A percentile compares a stretch with the other conserved stretches of the same genome.
These are phyloP conservation scores for Esperia sulphurella DNA, from an alignment of 2,888 invertebrate species.

Conservation along the genomic window DNA sequence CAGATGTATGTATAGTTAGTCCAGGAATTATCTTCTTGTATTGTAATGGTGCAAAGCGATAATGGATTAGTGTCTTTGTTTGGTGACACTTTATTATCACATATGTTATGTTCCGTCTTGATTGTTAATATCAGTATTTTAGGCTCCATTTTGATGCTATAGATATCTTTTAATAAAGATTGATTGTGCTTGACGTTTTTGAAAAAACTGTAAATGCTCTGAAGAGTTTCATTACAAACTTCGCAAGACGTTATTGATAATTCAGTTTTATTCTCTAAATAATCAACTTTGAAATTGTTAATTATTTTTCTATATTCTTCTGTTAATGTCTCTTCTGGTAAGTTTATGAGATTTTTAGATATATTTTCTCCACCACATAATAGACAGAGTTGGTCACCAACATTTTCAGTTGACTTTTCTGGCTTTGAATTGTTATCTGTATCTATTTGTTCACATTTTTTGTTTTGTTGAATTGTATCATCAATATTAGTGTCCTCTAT, in stretches of 20 bases:
- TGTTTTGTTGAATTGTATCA: not conserved
- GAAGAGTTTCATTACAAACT: not conserved
- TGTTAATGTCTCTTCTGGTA: not conserved
- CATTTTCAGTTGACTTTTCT: not conserved
- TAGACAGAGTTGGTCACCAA: not conserved
- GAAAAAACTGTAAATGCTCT: not conserved
- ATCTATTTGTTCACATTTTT: not conserved
- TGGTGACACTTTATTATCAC: not conserved
- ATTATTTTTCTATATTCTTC: not conserved
- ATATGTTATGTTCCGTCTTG: not conserved
- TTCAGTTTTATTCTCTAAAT: not conserved
- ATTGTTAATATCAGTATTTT: not conserved
- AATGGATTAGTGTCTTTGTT: not conserved
- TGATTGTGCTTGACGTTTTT: not conserved
- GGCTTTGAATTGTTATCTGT: not conserved
- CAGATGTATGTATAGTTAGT: constrained; percentile 17
- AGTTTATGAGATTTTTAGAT: not conserved
- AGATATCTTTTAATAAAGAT: not conserved
- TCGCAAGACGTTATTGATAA: not conserved
- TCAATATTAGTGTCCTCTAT: too few species aligned
- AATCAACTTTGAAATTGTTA: not conserved
- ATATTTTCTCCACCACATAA: not conserved
- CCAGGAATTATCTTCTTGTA: constrained; percentile 12
- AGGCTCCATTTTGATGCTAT: not conserved
- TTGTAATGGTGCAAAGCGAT: not conserved